phyloP scores from a whole-genome alignment of 2,797 vertebrate species.

The Acropternis orthonyx region DNA sequence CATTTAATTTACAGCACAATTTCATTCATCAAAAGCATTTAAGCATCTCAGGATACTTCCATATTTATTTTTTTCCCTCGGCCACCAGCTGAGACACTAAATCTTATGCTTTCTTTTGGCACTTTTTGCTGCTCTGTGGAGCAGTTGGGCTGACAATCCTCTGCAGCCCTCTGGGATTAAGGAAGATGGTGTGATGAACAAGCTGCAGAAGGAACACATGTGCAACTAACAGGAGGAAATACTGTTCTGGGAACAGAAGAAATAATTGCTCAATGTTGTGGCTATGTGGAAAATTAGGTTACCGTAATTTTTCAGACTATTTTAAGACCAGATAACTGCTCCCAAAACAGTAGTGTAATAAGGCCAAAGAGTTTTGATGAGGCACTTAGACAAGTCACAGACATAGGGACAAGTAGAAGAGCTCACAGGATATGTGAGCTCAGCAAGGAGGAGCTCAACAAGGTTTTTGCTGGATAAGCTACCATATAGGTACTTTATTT shows the following conservation, averaged over 20 bases:
- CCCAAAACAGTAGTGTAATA: background rate
- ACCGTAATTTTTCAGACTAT: background rate
- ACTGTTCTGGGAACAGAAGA: background rate
- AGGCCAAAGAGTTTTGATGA: background rate
- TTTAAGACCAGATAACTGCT: background rate
- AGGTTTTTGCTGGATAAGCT: background rate
- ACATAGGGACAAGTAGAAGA: background rate
- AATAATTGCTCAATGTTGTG: conserved; percentile 6
- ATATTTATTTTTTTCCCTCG: background rate
- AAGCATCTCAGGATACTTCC: background rate
- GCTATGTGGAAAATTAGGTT: conserved; percentile 2
- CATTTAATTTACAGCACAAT: background rate
- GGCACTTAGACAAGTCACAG: background rate
- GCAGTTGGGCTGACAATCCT: background rate
- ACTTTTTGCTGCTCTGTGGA: background rate
- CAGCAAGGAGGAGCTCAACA: background rate
- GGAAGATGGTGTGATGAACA: background rate
- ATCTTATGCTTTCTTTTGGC: background rate
- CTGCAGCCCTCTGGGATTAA: background rate
- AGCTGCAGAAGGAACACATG: background rate
- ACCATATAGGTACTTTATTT: background rate
- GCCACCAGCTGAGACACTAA: background rate
- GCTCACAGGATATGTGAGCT: background rate
- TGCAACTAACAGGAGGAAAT: background rate
- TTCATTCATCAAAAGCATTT: background rate